These are phyloP conservation scores for Meda fulgida DNA, from an alignment of 2,797 vertebrate species.

Conservation along the genomic window DNA sequence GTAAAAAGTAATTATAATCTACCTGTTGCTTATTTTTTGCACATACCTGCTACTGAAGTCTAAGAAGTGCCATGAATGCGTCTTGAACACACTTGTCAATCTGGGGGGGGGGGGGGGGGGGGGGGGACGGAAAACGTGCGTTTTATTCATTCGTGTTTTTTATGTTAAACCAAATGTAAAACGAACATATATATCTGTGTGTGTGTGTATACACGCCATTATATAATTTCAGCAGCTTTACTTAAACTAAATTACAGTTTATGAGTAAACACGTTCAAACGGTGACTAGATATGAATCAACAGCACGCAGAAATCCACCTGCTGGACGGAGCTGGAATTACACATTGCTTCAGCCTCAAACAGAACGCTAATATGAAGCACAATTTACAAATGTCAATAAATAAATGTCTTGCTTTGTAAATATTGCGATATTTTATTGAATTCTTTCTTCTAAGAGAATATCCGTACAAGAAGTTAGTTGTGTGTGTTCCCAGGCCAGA, in stretches of 20 bases:
- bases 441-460: background rate
- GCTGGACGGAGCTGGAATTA: slow-evolving; percentile 61
- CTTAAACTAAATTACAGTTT: background rate
- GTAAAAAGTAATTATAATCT: background rate
- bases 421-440: background rate
- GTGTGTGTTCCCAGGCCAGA: background rate
- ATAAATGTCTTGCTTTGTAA: background rate
- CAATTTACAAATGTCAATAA: background rate
- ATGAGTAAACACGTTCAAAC: background rate
- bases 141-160: background rate
- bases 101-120: too few species aligned
- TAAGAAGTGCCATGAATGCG: background rate
- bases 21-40: background rate
- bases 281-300: background rate
- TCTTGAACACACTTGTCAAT: background rate
- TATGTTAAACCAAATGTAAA: background rate
- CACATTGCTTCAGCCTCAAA: slow-evolving; percentile 42
- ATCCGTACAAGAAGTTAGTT: background rate
- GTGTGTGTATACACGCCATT: background rate
- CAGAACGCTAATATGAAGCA: background rate
- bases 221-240: background rate
- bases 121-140: background rate
- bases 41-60: background rate
- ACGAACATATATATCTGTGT: background rate
- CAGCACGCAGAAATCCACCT: slow-evolving; percentile 62